Evolutionary conservation across 2,113 vertebrate species (phyloP).

Genomic region (Herpailurus yagouaroundi): DNA sequence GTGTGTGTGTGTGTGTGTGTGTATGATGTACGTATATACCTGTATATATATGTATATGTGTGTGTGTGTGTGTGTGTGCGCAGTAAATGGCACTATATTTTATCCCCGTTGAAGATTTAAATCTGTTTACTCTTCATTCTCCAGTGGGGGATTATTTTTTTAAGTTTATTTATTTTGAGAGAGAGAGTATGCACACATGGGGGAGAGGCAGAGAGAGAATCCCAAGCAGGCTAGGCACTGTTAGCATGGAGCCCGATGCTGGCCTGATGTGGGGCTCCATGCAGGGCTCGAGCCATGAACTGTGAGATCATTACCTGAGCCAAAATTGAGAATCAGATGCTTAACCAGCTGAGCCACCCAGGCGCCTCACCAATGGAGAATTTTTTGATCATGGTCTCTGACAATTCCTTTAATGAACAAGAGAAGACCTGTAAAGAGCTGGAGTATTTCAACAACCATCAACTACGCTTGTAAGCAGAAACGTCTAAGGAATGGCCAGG

Average conservation of each 20-base stretch:
- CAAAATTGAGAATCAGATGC: too few species aligned
- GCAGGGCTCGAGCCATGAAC: too few species aligned
- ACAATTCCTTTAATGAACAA: neutral
- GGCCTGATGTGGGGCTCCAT: too few species aligned
- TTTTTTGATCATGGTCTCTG: neutral
- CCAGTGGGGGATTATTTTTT: neutral
- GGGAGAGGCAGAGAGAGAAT: too few species aligned
- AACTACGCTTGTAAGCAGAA: neutral
- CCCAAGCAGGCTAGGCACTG: too few species aligned
- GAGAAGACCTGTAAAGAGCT: neutral
- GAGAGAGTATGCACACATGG: too few species aligned
- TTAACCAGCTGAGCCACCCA: too few species aligned
- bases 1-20: too few species aligned
- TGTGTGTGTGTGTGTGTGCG: too few species aligned
- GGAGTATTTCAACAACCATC: constrained; percentile 7
- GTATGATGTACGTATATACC: neutral
- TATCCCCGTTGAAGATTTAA: neutral
- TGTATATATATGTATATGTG: neutral
- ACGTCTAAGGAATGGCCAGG: neutral
- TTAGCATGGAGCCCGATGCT: too few species aligned
- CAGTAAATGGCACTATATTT: neutral
- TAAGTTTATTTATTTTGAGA: too few species aligned
- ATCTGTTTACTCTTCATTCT: neutral
- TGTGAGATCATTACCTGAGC: too few species aligned
- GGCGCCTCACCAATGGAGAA: neutral